Evolutionary conservation across 64 coral and sea anemone genomes (phyloP), one percentile per base, ranked within the genome.

Genomic region (Montipora cactus): DNA sequence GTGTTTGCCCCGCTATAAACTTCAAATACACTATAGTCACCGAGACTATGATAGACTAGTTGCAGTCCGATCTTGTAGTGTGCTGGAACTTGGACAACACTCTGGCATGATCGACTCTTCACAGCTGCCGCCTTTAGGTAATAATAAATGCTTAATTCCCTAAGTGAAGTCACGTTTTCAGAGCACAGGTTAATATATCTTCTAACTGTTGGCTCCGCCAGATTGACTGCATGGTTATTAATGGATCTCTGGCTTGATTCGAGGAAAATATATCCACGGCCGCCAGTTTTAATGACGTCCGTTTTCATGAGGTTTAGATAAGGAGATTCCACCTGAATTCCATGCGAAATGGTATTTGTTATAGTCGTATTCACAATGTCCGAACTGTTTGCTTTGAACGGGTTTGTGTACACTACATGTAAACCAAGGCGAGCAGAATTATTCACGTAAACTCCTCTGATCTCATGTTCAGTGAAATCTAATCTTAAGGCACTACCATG

Each of bases 401-500:
- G 91, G 45, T 87, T 67, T 47, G 74, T 23, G 76, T 93, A 91
- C 49, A 93, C 75, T 20, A 93, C 59, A 45, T 93, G 72, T 16
- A 93, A 5, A 7, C 91, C 95, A 1, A 87, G 80, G 1, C 49
- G 61, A 2, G 62, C 58, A 7, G 95, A 93, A 49, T 87, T 88
- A 51, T 87, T 15, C 16, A 93, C 89, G 5, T 50, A 61, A 6
- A 96, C 49, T 1, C 76, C 68, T 44, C 62, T 90, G 4, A 96
- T 73, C 13, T 93, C 83, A 53, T 96, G 91, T 5, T 81, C 44
- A 78, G 83, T 80, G 47, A 80, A 77, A 66, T 96, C 95, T 3
- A 96, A 28, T 48, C 95, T 80, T 4, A 96, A 20, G 11, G 87
- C 87, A 64, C 59, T 84, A 28, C 95, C 95, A 48, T 91, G 91